Conservation (phyloP, 1,140 invertebrate species). For the Zaprionus nigranus region DNA sequence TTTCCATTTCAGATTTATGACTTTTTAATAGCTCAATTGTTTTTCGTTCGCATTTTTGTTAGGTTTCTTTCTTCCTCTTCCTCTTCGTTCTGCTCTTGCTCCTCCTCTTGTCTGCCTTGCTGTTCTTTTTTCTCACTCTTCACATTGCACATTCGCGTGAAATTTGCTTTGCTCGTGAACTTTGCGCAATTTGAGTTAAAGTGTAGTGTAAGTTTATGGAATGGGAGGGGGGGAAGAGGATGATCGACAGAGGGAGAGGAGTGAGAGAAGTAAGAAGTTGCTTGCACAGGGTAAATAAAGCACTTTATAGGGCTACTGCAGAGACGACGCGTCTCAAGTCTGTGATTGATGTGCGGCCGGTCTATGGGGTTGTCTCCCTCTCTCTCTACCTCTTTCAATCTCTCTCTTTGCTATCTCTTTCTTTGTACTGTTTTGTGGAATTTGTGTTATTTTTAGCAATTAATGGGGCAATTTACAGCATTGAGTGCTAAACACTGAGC, state of each 20-base stretch:
- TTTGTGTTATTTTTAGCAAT: constrained; percentile 43
- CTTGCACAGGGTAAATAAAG: background rate
- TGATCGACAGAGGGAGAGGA: background rate
- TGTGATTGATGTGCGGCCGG: constrained; percentile 41
- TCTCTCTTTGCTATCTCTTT: background rate
- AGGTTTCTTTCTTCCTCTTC: constrained; percentile 10
- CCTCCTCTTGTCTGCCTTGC: background rate
- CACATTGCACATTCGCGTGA: constrained; percentile 76
- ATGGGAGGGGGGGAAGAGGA: background rate
- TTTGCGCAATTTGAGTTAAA: constrained; percentile 67
- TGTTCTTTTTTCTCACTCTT: constrained; percentile 41
- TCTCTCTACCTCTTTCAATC: background rate
- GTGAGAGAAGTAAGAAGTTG: background rate
- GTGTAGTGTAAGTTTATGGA: constrained; percentile 52
- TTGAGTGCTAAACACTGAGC: constrained; percentile 4
- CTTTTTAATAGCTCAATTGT: constrained; percentile 82
- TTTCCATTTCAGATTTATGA: constrained; percentile 83
- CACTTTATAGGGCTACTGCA: constrained; percentile 34
- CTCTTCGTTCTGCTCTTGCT: constrained; percentile 1
- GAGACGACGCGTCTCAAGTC: constrained; percentile 14
- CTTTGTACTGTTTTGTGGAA: constrained; percentile 20
- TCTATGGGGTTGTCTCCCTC: constrained; percentile 21
- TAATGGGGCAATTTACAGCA: constrained; percentile 26
- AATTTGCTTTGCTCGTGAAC: constrained; percentile 76
- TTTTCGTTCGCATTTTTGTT: constrained; percentile 56